Conservation (phyloP, 1,140 invertebrate genomes). For the Scaptomyza pallida region DNA sequence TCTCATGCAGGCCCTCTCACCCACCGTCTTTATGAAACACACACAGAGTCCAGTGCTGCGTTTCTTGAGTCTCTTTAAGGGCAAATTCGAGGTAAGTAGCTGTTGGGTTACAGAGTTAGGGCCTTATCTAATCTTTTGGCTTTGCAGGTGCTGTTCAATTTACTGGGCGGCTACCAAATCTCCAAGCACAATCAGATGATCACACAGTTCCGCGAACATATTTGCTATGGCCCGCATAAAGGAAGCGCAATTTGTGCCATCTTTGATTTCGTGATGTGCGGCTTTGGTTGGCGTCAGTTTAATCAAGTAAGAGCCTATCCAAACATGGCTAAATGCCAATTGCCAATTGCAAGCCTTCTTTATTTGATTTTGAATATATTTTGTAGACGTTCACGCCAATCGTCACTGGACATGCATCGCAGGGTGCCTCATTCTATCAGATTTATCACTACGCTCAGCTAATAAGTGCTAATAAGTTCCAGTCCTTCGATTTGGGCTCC, state of each 20-base stretch:
- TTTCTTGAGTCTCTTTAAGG: constrained; percentile 33
- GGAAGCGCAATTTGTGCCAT: constrained; percentile 47
- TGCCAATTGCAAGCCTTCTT: no score
- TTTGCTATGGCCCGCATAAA: neutral
- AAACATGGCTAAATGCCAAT: no score
- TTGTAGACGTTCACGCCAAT: constrained; percentile 46
- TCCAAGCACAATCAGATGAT: constrained; percentile 25
- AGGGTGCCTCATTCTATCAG: constrained; percentile 44
- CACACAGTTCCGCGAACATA: constrained; percentile 4
- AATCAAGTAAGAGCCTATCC: constrained; percentile 27
- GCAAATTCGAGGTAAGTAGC: constrained; percentile 34
- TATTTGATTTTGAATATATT: neutral
- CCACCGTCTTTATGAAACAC: constrained; percentile 80
- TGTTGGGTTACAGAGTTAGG: no score
- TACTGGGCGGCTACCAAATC: constrained; percentile 40
- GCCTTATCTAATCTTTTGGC: neutral
- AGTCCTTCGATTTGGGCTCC: constrained; percentile 31
- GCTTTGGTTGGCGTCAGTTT: constrained; percentile 48
- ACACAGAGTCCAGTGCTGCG: constrained; percentile 41
- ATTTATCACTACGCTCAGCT: constrained; percentile 57
- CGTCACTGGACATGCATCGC: constrained; percentile 43
- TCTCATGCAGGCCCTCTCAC: constrained; percentile 87
- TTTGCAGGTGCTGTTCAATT: constrained; percentile 24
- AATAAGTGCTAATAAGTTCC: constrained; percentile 7
- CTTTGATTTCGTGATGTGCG: constrained; percentile 52